Evolutionary conservation across 1,140 invertebrate genomes (phyloP).

Genomic region (Acyrthosiphon pisum): DNA sequence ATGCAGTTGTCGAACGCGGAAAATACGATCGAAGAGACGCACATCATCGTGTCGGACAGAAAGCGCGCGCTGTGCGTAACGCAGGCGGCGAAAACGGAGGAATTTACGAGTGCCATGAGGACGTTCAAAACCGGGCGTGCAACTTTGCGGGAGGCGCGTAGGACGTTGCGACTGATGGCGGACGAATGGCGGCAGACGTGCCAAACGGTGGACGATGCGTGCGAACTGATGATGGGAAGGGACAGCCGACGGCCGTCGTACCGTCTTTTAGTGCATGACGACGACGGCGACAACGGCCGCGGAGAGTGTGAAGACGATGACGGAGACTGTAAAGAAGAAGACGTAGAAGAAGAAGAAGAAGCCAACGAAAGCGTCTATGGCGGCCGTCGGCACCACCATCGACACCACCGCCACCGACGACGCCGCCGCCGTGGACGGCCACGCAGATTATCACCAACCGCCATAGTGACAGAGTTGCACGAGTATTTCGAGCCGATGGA

Average conservation of each 20-base stretch:
- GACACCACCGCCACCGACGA: neutral
- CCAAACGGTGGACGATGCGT: neutral
- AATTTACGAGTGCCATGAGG: too few species aligned
- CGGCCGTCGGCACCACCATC: neutral
- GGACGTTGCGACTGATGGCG: neutral
- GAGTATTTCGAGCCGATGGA: neutral
- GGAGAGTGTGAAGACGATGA: neutral
- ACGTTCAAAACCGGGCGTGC: too few species aligned
- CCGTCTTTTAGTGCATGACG: neutral
- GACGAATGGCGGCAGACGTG: constrained; percentile 13
- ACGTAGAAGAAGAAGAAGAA: neutral
- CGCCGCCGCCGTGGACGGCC: neutral
- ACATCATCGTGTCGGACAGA: neutral
- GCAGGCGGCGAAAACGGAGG: neutral
- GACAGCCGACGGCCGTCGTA: neutral
- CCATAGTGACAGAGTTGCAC: neutral
- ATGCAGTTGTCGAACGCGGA: neutral
- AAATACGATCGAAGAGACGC: neutral
- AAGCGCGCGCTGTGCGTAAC: neutral
- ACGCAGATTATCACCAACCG: neutral
- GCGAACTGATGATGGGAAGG: neutral
- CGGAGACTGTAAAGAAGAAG: neutral
- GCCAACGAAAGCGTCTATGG: neutral
- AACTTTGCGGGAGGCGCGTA: neutral
- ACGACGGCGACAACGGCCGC: neutral